Evolutionary conservation across 2,797 vertebrate species (phyloP), one percentile per base, ranked within the genome.

Genomic region (Thripadectes ignobilis): DNA sequence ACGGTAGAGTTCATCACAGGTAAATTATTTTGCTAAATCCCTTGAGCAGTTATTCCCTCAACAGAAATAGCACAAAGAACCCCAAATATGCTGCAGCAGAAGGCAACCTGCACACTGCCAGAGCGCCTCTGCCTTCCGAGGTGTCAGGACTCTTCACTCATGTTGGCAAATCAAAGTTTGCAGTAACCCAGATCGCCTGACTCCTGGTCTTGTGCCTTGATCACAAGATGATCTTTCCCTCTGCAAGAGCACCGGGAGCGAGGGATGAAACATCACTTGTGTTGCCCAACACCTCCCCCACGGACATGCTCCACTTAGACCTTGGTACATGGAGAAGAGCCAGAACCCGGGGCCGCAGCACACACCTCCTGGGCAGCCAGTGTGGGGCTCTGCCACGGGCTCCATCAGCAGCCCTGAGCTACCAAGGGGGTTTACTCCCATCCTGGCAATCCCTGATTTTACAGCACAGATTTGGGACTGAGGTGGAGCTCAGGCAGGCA

Each of bases 241-340:
- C 85, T 61, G 89, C 58, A 74, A 88, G 88, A 92, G 91, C 85
- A 74, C 89, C 13, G 12, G 79, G 82, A 93, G 92, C 6, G 7
- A 69, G 81, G 82, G 86, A 96, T 96, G 96, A 97, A 97, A 72
- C 92, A 94, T 58, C 85, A 16, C 89, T 94, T 84, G 45, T 88
- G 61, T 96, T 96, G 93, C 95, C 93, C 95, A 92, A 96, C 74
- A 12, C 93, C 94, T 93, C 88, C 89, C 85, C 88, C 89, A 86
- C 3, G 38, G 95, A 45, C 48, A 39, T 24, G 87, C 71, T 92
- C 75, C 62, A 7, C 77, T 95, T 63, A 92, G 93, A 41, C 59
- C 93, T 43, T 34, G 88, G 76, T 72, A 58, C 1, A 2, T 66
- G 71, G 89, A 89, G 5, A 6, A 73, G 57, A 87, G 93, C 94